Evolutionary conservation across 2,113 vertebrate genomes (phyloP).

Genomic region (Chaetodon trifascialis): DNA sequence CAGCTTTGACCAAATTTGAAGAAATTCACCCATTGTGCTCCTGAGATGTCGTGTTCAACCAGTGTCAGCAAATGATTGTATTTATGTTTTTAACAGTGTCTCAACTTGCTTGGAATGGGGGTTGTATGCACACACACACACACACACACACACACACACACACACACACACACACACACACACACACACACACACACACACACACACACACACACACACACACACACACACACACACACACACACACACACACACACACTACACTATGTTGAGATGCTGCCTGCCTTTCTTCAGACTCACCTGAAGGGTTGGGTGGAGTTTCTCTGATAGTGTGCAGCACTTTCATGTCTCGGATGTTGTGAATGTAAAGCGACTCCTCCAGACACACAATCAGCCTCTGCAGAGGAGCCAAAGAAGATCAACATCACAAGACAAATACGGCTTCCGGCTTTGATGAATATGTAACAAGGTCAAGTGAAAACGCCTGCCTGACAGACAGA

Average conservation of each 20-base stretch:
- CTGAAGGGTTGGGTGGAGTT: conserved; percentile 96
- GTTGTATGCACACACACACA: too few species aligned
- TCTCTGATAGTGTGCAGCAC: conserved; percentile 99
- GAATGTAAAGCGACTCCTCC: conserved; percentile 98
- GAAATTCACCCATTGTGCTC: too few species aligned
- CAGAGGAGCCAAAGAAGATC: conserved; percentile 19
- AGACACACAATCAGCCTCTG: conserved; percentile 98
- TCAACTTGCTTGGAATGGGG: too few species aligned
- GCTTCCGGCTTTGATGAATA: background rate
- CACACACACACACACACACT: too few species aligned
- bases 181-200: too few species aligned
- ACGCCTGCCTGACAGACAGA: background rate
- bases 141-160: too few species aligned
- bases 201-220: too few species aligned
- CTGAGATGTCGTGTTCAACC: too few species aligned
- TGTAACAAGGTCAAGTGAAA: background rate
- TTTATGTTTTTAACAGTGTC: too few species aligned
- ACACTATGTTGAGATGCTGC: background rate
- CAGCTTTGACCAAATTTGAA: background rate
- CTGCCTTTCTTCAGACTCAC: conserved; percentile 69
- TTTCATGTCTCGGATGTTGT: conserved; percentile 99
- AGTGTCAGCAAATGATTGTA: too few species aligned
- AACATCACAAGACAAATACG: background rate
- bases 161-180: too few species aligned
- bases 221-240: too few species aligned